These are phyloP conservation scores for Orgyia antiqua DNA, from an alignment of 2,888 invertebrate genomes.

Conservation along the genomic window DNA sequence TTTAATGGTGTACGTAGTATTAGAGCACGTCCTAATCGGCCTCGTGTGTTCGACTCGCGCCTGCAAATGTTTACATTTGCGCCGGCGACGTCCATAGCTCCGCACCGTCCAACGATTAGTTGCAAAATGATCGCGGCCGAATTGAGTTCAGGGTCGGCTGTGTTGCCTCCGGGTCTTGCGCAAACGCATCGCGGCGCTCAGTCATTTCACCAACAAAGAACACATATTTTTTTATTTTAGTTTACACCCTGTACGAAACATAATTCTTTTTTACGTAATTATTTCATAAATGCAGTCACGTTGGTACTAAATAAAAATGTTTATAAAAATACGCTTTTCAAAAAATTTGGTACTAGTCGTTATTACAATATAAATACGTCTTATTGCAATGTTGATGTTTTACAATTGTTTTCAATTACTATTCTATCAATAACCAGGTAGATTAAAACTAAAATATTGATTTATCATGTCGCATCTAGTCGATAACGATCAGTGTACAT, in stretches of 20 bases:
- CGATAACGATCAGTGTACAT: constrained; percentile 19
- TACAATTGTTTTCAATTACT: no score
- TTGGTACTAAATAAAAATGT: not conserved
- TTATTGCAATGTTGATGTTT: no score
- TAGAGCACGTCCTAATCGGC: constrained; percentile 62
- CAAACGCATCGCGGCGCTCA: constrained; percentile 40
- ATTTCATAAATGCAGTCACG: constrained; percentile 1
- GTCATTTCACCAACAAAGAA: constrained; percentile 36
- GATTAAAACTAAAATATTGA: constrained; percentile 4
- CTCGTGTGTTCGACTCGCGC: constrained; percentile 63
- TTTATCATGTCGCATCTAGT: constrained; percentile 17
- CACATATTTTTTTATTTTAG: constrained; percentile 23
- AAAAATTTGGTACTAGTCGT: not conserved
- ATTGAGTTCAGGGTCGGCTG: constrained; percentile 74
- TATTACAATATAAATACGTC: not conserved
- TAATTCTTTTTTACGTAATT: constrained; percentile 15
- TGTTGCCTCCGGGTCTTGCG: constrained; percentile 73
- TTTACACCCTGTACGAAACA: constrained; percentile 13
- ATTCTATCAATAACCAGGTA: not conserved
- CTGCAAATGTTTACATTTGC: constrained; percentile 78
- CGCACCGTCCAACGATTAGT: constrained; percentile 63
- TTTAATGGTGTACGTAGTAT: constrained; percentile 41
- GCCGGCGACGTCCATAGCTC: constrained; percentile 52
- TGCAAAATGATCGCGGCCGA: constrained; percentile 72
- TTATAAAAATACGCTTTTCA: no score